Evolutionary conservation across 2,797 vertebrate species (phyloP).

Genomic region (Margarornis squamiger): DNA sequence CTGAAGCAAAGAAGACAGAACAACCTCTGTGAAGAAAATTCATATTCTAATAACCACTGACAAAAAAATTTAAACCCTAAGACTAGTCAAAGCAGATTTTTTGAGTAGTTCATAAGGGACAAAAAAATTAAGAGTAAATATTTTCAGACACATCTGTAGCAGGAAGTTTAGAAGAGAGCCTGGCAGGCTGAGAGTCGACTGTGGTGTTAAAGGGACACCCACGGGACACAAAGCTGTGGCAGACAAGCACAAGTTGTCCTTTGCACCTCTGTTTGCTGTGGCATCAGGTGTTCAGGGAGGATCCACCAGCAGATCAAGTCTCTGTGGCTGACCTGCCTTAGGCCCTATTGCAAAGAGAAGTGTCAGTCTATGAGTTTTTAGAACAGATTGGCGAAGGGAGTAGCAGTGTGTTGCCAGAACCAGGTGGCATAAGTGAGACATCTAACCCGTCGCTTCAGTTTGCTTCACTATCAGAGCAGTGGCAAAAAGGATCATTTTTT

Average conservation of each 20-base stretch:
- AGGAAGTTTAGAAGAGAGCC: neutral
- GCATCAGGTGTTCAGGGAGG: neutral
- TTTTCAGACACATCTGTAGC: no score
- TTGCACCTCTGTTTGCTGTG: neutral
- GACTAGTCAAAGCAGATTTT: neutral
- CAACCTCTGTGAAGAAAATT: neutral
- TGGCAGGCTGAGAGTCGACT: neutral
- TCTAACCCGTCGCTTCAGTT: rapidly evolving
- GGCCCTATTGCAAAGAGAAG: neutral
- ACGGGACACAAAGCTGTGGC: neutral
- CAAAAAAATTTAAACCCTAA: neutral
- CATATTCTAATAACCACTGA: neutral
- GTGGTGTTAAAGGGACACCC: neutral
- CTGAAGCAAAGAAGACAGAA: neutral
- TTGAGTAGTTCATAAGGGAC: neutral
- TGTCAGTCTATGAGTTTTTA: neutral
- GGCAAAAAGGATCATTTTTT: neutral
- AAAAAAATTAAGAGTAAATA: neutral
- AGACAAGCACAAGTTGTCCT: neutral
- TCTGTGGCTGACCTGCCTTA: neutral
- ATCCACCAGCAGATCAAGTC: neutral
- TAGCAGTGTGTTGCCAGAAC: neutral
- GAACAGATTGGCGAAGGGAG: neutral
- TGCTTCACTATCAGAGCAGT: neutral
- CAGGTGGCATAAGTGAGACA: neutral